Evolutionary conservation across 2,113 vertebrate genomes (phyloP), one percentile per base, ranked within the genome.

Genomic region (Pelvicachromis taeniatus): DNA sequence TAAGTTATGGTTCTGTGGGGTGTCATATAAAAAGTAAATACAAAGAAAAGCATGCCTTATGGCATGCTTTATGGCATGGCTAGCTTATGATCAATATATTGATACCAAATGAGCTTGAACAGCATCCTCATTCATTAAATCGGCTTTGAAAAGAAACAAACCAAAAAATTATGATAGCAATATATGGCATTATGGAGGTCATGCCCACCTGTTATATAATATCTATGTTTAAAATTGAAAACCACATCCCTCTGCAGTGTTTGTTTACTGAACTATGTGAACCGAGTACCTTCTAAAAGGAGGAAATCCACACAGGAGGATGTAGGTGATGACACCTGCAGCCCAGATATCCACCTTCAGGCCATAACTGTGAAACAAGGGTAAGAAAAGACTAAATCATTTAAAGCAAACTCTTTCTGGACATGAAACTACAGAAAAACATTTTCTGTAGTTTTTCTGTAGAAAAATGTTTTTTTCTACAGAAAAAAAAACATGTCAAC

Each of bases 331-430:
- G 93, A 99, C 97, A 0, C 99, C 99, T 5, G 99, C 98, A 4
- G 99, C 99, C 99, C 99, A 99, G 63, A 99, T 95, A 87, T 99
- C 99, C 93, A 99, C 99, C 94, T 99, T 99, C 91, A 99, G 94
- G 77, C 99, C 99, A 0, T 99, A 99, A 1, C 99, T 99, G 90
- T 54, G 54, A 53, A 87, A 88, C 90, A 9, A 82, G 42, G 26
- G 53, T 29, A 2, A 26, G 5, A 42, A 16, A 78, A 53, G 35
- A n/a, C 33, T 8, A 35, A 29, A 42, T 23, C 3, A 23, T 77
- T n/a, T 21, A 84, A 6, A 23, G 45, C 26, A 86, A 38, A 50
- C 6, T 8, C 7, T 29, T 26, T 70, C 23, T 35, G 17, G n/a
- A 78, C 45, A 73, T 48, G 9, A 77, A 77, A 35, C 5, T 7